phyloP scores from a whole-genome alignment of 2,113 vertebrate genomes.

The Sinocyclocheilus anshuiensis region DNA sequence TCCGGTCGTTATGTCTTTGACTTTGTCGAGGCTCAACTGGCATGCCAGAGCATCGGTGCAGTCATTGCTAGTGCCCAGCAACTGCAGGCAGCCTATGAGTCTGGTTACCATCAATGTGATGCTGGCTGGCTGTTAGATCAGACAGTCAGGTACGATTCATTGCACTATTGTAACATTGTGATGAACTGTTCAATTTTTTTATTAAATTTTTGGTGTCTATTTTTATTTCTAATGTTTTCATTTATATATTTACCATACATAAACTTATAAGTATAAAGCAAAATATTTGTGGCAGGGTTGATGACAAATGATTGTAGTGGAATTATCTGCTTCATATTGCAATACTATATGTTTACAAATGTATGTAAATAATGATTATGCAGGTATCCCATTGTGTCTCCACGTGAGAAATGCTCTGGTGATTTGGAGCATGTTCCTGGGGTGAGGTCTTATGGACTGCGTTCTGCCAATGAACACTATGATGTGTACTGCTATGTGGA shows the following conservation, averaged over 20 bases:
- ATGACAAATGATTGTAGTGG: background rate
- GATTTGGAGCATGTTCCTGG: slow-evolving; percentile 83
- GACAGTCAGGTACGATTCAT: slow-evolving; percentile 84
- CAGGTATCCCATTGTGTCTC: slow-evolving; percentile 90
- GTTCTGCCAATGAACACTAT: slow-evolving; percentile 81
- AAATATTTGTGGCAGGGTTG: slow-evolving; percentile 8
- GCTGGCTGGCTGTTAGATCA: slow-evolving; percentile 95
- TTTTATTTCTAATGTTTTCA: background rate
- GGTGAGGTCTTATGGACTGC: slow-evolving; percentile 85
- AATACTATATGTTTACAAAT: background rate
- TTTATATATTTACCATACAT: background rate
- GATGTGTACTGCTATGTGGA: slow-evolving; percentile 92
- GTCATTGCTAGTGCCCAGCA: slow-evolving; percentile 83
- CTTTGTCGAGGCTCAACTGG: slow-evolving; percentile 84
- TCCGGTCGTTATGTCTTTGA: slow-evolving; percentile 82
- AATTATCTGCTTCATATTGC: background rate
- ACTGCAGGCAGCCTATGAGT: slow-evolving; percentile 86
- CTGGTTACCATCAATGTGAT: slow-evolving; percentile 90
- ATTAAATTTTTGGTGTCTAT: background rate
- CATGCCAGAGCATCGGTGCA: slow-evolving; percentile 80
- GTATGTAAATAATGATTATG: slow-evolving; percentile 16
- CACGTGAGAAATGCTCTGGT: slow-evolving; percentile 83
- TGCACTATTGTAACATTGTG: background rate
- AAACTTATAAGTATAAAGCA: background rate
- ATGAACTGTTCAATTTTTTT: background rate